A percentile compares a stretch with the other conserved stretches of the same genome.
phyloP scores from a whole-genome alignment of 2,888 invertebrate genomes.

The Rhamnusium bicolor region DNA sequence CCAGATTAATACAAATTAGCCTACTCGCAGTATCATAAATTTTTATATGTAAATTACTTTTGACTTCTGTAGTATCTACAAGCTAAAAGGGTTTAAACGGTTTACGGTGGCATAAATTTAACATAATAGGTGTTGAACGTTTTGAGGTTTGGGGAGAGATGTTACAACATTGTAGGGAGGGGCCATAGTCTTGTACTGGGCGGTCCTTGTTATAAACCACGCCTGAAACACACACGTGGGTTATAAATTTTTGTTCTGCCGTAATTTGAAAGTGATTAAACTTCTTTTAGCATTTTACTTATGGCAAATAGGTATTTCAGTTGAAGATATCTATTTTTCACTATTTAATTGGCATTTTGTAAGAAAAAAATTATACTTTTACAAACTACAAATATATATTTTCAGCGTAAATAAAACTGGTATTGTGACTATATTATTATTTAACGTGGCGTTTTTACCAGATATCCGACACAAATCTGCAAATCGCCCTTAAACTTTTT shows the following conservation, averaged over 20 bases:
- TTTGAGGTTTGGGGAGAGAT: conserved; percentile 34
- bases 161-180: conserved; percentile 31
- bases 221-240: conserved; percentile 33
- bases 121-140: conserved; percentile 40
- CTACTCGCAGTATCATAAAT: conserved; percentile 15
- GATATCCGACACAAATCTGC: no score
- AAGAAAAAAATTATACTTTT: no score
- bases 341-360: no score
- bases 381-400: no score
- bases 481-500: no score
- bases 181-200: conserved; percentile 11
- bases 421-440: no score
- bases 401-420: no score
- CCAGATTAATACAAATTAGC: no score
- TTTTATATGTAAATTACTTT: conserved; percentile 31
- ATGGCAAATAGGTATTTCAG: no score
- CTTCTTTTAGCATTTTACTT: no score
- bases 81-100: conserved; percentile 36
- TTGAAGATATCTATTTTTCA: no score
- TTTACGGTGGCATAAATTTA: conserved; percentile 32
- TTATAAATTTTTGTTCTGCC: conserved; percentile 16
- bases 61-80: conserved; percentile 13
- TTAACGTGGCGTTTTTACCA: no score
- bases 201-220: conserved; percentile 16
- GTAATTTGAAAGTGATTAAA: not conserved